These are phyloP conservation scores for Astyanax mexicanus DNA, from an alignment of 2,797 vertebrate species.

Conservation along the genomic window DNA sequence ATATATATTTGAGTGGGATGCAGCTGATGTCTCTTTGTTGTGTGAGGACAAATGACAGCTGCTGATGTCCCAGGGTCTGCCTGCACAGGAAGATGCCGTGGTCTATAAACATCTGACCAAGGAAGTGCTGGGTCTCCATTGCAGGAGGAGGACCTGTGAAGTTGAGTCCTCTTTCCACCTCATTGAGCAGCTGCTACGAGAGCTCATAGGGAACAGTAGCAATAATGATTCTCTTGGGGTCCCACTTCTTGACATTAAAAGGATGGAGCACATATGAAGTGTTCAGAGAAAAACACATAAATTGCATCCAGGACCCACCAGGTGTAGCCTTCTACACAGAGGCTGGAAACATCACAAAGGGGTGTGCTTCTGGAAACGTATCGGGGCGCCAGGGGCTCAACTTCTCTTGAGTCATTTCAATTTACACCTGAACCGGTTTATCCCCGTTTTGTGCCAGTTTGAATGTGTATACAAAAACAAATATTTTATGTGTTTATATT, in stretches of 20 bases:
- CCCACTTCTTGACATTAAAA: slow-evolving; percentile 27
- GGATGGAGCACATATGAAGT: slow-evolving; percentile 42
- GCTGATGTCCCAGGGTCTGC: no score
- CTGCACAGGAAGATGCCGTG: no score
- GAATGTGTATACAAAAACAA: background rate
- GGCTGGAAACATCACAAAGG: slow-evolving; percentile 30
- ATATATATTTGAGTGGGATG: slow-evolving; percentile 39
- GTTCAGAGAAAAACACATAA: slow-evolving; percentile 39
- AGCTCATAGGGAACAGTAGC: slow-evolving; percentile 17
- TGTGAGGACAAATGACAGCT: no score
- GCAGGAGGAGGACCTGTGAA: slow-evolving; percentile 34
- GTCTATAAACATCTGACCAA: slow-evolving; percentile 7
- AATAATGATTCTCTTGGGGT: slow-evolving; percentile 51
- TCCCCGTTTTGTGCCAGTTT: slow-evolving; percentile 34
- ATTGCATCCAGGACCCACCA: slow-evolving; percentile 49
- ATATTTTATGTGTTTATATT: background rate
- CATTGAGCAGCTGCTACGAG: slow-evolving; percentile 7
- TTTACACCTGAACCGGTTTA: slow-evolving; percentile 40
- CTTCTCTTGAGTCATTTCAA: slow-evolving; percentile 44
- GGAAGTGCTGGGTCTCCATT: no score
- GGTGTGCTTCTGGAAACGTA: slow-evolving; percentile 5
- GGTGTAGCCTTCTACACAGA: no score
- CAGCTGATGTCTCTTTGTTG: no score
- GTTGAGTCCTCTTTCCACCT: slow-evolving; percentile 21
- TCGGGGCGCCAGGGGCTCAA: slow-evolving; percentile 49